These are phyloP conservation scores for Aythya fuligula DNA, from an alignment of 2,797 vertebrate species.

Conservation along the genomic window DNA sequence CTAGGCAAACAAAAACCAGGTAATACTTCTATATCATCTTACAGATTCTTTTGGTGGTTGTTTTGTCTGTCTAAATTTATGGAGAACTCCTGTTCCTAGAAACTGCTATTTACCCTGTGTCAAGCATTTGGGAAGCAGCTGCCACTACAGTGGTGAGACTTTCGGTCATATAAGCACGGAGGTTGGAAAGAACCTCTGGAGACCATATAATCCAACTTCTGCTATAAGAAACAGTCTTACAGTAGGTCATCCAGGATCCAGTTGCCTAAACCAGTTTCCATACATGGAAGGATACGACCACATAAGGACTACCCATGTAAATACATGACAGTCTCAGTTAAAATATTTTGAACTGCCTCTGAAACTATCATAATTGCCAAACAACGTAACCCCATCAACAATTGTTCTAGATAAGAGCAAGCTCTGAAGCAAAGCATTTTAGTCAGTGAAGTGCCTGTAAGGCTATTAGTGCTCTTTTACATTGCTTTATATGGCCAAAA, in stretches of 20 bases:
- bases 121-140: background rate
- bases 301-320: background rate
- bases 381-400: background rate
- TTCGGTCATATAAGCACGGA: background rate
- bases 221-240: accelerated
- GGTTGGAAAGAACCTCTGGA: background rate
- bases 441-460: background rate
- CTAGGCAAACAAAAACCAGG: background rate
- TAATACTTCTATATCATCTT: background rate
- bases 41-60: background rate
- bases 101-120: background rate
- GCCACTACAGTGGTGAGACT: background rate
- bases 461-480: too few species aligned
- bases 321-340: background rate
- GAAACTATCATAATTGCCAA: background rate
- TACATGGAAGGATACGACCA: background rate
- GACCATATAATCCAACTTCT: background rate
- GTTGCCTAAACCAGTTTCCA: background rate
- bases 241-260: background rate
- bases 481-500: background rate
- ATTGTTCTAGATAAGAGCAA: background rate
- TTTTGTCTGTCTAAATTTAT: background rate
- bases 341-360: background rate
- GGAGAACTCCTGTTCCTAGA: background rate
- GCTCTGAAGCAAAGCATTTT: background rate